These are phyloP conservation scores for Xenotilapia flavipinnis DNA, from an alignment of 2,113 vertebrate genomes.

Conservation along the genomic window DNA sequence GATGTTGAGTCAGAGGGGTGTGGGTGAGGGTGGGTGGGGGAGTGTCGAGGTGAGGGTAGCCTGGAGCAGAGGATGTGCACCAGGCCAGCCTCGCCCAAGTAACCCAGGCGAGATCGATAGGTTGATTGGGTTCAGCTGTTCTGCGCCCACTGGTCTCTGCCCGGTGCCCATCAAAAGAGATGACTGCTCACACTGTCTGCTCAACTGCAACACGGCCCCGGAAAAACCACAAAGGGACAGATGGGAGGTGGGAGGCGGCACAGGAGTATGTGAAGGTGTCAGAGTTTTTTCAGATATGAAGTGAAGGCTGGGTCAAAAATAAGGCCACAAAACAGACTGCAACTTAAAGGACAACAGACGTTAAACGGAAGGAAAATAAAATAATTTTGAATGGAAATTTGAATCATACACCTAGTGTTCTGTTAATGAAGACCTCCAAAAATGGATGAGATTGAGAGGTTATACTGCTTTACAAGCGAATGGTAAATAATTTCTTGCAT, in stretches of 20 bases:
- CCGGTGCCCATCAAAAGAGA: constrained; percentile 9
- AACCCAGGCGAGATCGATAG: constrained; percentile 38
- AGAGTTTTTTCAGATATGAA: not conserved
- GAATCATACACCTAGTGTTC: not conserved
- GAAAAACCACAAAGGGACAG: not conserved
- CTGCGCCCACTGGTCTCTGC: not conserved
- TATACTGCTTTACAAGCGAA: not conserved
- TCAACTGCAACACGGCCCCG: not conserved
- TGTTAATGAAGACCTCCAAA: not conserved
- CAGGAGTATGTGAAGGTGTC: not conserved
- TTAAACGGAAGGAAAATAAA: not conserved
- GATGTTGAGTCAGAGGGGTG: not conserved
- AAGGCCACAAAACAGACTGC: not conserved
- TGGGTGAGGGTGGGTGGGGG: not conserved
- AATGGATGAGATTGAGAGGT: not conserved
- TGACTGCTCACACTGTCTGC: constrained; percentile 22
- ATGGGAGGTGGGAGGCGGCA: not conserved
- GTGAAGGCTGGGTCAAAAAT: not conserved
- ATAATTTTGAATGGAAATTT: not conserved
- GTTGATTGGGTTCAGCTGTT: constrained; percentile 55
- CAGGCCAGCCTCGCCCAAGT: not conserved
- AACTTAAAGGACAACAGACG: not conserved
- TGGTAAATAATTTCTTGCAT: not conserved
- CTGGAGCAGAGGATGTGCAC: constrained; percentile 26
- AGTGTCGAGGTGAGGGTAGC: not conserved